Evolutionary conservation across 64 coral and sea anemone species (phyloP).

Genomic region (Astreopora myriophthalma): DNA sequence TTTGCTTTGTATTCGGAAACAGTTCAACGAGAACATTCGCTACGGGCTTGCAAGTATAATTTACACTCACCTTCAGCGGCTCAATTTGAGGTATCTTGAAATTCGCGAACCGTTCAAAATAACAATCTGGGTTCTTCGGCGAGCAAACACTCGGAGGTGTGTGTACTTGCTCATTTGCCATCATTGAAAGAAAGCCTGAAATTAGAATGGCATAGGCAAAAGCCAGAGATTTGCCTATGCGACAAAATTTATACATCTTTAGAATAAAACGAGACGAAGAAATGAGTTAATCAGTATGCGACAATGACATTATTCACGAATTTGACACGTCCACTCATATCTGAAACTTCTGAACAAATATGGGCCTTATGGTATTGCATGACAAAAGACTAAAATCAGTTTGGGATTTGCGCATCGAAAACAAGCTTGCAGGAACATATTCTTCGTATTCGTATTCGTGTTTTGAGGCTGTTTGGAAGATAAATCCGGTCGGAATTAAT

Average conservation of each 20-base stretch:
- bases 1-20: background rate
- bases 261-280: background rate
- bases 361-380: background rate
- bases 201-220: background rate
- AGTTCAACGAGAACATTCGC: background rate
- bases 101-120: slow-evolving; percentile 38
- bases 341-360: slow-evolving; percentile 18
- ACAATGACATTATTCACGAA: background rate
- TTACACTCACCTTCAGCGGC: slow-evolving; percentile 22
- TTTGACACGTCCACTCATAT: background rate
- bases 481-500: background rate
- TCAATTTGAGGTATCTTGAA: slow-evolving; percentile 33
- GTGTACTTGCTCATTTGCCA: background rate
- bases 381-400: background rate
- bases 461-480: background rate
- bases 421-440: background rate
- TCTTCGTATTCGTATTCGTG: background rate
- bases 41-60: background rate
- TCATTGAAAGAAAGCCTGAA: background rate
- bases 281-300: background rate
- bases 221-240: background rate
- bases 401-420: background rate
- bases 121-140: background rate
- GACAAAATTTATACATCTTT: background rate
- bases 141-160: background rate